Percentiles rank a stretch among this genome's conserved stretches.
Evolutionary conservation across 2,888 invertebrate species (phyloP).

Genomic region (Opisthograptis luteolata): DNA sequence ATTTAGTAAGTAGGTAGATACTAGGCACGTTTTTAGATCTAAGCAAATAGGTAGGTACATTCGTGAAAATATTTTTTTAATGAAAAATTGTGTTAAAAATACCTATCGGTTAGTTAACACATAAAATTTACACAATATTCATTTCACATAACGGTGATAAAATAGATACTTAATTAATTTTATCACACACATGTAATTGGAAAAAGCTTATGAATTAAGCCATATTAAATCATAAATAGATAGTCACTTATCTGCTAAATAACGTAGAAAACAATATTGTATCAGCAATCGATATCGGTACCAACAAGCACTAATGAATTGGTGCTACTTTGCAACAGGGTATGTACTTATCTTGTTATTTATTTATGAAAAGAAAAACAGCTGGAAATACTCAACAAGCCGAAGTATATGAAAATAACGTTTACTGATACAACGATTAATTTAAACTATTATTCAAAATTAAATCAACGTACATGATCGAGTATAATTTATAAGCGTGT

Average conservation of each 20-base stretch:
- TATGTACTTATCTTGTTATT: conserved; percentile 33
- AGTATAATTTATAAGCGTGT: conserved; percentile 63
- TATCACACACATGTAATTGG: conserved; percentile 17
- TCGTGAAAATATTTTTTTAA: too few species aligned
- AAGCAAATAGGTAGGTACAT: too few species aligned
- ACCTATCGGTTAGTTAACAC: not conserved
- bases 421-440: conserved; percentile 13
- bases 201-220: conserved; percentile 38
- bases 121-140: too few species aligned
- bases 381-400: not conserved
- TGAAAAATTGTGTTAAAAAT: too few species aligned
- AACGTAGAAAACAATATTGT: conserved; percentile 61
- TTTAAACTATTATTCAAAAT: conserved; percentile 16
- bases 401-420: conserved; percentile 2
- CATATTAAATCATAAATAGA: conserved; percentile 41
- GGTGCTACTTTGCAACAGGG: conserved; percentile 32
- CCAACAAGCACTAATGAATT: conserved; percentile 46
- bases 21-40: too few species aligned
- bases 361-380: conserved; percentile 38
- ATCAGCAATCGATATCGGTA: conserved; percentile 53
- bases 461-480: conserved; percentile 72
- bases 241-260: conserved; percentile 54
- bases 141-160: not conserved
- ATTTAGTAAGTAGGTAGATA: too few species aligned
- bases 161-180: conserved; percentile 1